Conservation (phyloP, 2,797 vertebrate species). For the Cossypha heuglini region DNA sequence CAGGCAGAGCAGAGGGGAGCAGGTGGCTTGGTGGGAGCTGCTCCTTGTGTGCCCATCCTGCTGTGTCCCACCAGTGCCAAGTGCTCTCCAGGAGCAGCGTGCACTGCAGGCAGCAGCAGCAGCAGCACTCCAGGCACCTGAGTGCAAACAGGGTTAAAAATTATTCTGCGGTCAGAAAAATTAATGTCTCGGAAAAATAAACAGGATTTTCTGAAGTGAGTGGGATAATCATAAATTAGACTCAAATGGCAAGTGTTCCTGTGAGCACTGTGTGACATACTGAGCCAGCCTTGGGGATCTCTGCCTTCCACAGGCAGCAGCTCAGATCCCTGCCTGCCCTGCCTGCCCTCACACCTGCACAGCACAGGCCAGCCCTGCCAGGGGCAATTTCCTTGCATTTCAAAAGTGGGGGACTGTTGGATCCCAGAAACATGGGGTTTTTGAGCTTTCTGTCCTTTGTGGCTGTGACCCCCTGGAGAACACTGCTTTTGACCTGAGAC, state of each 20-base stretch:
- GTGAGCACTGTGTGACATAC: not conserved
- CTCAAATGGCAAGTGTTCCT: not conserved
- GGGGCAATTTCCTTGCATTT: not conserved
- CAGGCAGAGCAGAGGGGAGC: not conserved
- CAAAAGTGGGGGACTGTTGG: not conserved
- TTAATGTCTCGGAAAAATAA: not conserved
- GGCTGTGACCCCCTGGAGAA: no score
- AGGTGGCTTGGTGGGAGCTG: not conserved
- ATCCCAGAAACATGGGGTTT: no score
- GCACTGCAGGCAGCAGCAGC: not conserved
- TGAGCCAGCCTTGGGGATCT: not conserved
- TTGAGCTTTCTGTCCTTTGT: no score
- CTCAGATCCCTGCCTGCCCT: not conserved
- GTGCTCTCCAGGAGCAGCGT: not conserved
- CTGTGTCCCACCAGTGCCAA: accelerated
- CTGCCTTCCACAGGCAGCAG: not conserved
- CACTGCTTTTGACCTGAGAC: no score
- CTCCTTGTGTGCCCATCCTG: not conserved
- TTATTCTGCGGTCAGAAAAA: not conserved
- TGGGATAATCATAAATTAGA: not conserved
- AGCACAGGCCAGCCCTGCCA: not conserved
- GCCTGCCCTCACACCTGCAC: not conserved
- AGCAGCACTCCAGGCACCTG: not conserved
- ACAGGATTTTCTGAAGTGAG: not conserved
- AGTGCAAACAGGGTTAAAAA: not conserved